Evolutionary conservation across 2,888 invertebrate genomes (phyloP).

Genomic region (Nomada fabriciana): DNA sequence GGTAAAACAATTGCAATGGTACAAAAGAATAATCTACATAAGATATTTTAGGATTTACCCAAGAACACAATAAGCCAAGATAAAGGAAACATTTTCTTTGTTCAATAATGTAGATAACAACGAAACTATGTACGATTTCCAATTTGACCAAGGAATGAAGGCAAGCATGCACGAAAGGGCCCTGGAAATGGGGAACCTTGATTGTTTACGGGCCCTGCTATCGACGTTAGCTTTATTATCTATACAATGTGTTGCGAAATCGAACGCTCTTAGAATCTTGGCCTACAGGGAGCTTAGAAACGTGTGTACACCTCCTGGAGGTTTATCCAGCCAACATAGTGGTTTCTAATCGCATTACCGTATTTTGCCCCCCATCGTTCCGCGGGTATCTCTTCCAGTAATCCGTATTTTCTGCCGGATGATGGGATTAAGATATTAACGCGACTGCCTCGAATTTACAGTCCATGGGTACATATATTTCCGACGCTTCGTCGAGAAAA

Average conservation of each 20-base stretch:
- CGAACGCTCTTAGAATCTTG: slow-evolving; percentile 54
- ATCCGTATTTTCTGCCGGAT: slow-evolving; percentile 58
- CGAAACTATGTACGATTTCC: background rate
- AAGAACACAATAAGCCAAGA: too few relatives aligned
- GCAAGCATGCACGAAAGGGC: slow-evolving; percentile 15
- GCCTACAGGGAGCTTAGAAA: slow-evolving; percentile 48
- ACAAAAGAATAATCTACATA: too few relatives aligned
- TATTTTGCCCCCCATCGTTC: slow-evolving; percentile 64
- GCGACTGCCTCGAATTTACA: slow-evolving; percentile 18
- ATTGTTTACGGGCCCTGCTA: slow-evolving; percentile 48
- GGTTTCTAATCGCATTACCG: slow-evolving; percentile 68
- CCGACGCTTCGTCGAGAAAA: background rate
- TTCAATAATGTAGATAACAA: too few relatives aligned
- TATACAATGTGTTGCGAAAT: slow-evolving; percentile 31
- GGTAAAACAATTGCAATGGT: too few relatives aligned
- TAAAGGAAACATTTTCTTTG: too few relatives aligned
- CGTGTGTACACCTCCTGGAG: slow-evolving; percentile 46
- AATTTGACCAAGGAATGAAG: background rate
- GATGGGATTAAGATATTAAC: slow-evolving; percentile 60
- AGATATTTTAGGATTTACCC: too few relatives aligned
- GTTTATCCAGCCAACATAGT: slow-evolving; percentile 63
- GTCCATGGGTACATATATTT: slow-evolving; percentile 1
- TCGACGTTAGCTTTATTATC: slow-evolving; percentile 38
- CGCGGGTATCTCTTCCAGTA: slow-evolving; percentile 54
- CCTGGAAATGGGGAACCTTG: slow-evolving; percentile 18